Percentiles rank a stretch among this genome's conserved stretches.
Conservation (phyloP, 1,140 invertebrate species). For the Drosophila mojavensis region DNA sequence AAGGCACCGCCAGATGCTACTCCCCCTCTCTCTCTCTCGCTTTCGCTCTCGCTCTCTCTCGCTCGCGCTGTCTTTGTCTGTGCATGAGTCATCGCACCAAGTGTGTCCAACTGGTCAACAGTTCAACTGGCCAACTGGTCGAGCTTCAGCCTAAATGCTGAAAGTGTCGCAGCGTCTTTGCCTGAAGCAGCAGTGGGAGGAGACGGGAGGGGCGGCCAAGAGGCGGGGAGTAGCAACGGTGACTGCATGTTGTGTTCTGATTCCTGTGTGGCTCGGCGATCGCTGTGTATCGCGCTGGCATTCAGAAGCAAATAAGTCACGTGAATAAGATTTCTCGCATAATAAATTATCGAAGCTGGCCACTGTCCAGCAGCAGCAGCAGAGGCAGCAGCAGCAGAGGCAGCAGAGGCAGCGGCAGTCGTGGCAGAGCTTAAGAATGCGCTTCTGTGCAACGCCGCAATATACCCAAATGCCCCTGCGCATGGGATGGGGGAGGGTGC, state of each 20-base stretch:
- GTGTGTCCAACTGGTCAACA: conserved; percentile 32
- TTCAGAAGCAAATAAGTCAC: conserved; percentile 84
- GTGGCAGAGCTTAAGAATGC: conserved; percentile 47
- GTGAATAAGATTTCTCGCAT: conserved; percentile 84
- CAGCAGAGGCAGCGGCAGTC: conserved; percentile 13
- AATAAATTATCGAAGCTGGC: conserved; percentile 78
- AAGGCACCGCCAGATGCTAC: conserved; percentile 55
- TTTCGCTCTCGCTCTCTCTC: conserved; percentile 1
- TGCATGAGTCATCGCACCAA: conserved; percentile 26
- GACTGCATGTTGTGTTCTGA: conserved; percentile 40
- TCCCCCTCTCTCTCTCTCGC: conserved; percentile 8
- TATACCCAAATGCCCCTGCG: conserved; percentile 6
- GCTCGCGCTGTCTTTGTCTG: neutral
- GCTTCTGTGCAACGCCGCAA: conserved; percentile 74
- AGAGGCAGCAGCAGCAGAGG: conserved; percentile 3
- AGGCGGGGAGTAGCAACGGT: neutral
- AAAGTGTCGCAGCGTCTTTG: conserved; percentile 3
- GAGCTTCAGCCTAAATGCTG: neutral
- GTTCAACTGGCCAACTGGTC: conserved; percentile 32
- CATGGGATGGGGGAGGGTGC: neutral
- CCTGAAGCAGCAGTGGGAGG: neutral
- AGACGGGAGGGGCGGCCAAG: neutral
- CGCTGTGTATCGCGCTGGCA: conserved; percentile 38
- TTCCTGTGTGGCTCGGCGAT: conserved; percentile 56
- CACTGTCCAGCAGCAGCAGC: conserved; percentile 21